Conservation (phyloP, 2,888 invertebrate species). For the Pemphredon lugubris region DNA sequence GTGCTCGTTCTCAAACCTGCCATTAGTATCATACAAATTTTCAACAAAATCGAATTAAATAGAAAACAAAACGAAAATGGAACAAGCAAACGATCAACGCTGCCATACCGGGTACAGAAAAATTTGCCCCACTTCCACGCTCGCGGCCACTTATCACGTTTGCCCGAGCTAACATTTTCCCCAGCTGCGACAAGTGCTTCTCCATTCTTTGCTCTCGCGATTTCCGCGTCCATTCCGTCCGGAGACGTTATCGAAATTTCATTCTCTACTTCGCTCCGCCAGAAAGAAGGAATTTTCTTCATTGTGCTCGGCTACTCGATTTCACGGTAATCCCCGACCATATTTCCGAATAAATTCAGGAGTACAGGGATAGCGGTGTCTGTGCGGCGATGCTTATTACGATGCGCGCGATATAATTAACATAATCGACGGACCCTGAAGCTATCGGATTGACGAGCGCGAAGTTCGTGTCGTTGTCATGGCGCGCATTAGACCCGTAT, state of each 20-base stretch:
- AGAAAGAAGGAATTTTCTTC: slow-evolving; percentile 11
- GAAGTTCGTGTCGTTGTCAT: no score
- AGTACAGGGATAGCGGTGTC: background rate
- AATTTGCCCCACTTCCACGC: no score
- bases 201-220: background rate
- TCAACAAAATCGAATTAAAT: no score
- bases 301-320: no score
- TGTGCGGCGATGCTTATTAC: background rate
- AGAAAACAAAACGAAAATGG: no score
- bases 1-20: no score
- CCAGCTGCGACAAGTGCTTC: background rate
- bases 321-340: no score
- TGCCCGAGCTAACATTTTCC: background rate
- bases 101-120: no score
- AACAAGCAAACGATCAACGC: no score
- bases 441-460: no score
- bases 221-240: background rate
- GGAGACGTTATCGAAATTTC: slow-evolving; percentile 25
- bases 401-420: background rate
- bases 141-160: background rate
- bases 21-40: no score
- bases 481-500: no score
- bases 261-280: slow-evolving; percentile 9
- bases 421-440: background rate
- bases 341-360: background rate